Percentiles rank a stretch among this genome's conserved stretches.
Conservation (phyloP, 64 coral and sea anemone species). For the Montipora foliosa region DNA sequence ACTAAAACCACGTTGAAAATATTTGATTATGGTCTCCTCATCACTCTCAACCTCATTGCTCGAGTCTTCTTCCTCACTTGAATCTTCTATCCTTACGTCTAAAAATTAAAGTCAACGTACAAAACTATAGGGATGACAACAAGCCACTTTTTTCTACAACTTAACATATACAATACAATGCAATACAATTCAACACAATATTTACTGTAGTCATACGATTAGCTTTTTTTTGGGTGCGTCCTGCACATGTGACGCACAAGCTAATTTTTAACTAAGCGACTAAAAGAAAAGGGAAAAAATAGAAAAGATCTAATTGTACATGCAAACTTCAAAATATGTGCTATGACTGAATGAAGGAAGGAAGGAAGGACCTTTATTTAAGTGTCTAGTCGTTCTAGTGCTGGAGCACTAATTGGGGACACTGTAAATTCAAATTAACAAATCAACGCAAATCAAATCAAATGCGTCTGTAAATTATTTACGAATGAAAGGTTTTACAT, state of each 20-base stretch:
- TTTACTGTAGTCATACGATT: not conserved
- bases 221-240: not conserved
- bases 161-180: not conserved
- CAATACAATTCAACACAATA: not conserved
- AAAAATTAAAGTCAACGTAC: constrained; percentile 1
- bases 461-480: not conserved
- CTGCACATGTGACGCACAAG: not conserved
- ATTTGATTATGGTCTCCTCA: constrained; percentile 72
- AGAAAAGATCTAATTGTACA: not conserved
- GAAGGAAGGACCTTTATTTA: too few species aligned
- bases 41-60: constrained; percentile 53
- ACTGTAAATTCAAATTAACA: too few species aligned
- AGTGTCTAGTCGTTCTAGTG: too few species aligned
- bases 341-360: not conserved
- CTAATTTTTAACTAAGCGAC: not conserved
- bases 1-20: constrained; percentile 72
- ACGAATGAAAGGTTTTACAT: not conserved
- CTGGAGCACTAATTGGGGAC: too few species aligned
- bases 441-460: too few species aligned
- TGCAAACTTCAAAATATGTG: not conserved
- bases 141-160: constrained; percentile 2
- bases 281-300: not conserved
- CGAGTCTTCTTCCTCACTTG: constrained; percentile 41
- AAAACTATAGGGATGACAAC: constrained; percentile 10
- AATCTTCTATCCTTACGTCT: constrained; percentile 29